Evolutionary conservation across 2,797 vertebrate species (phyloP).

Genomic region (Clarias laeviceps): DNA sequence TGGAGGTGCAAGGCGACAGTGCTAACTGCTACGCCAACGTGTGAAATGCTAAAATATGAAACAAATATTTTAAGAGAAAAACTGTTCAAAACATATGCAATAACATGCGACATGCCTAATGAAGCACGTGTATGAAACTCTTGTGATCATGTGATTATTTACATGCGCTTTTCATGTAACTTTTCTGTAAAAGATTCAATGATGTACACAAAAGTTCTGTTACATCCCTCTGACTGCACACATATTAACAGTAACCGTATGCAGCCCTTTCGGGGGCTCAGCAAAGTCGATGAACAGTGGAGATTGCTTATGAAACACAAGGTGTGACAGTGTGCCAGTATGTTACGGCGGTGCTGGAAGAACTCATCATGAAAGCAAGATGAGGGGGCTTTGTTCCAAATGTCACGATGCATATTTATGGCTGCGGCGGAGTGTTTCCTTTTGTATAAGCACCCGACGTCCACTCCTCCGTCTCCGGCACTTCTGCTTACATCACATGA

Average conservation of each 20-base stretch:
- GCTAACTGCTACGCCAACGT: no score
- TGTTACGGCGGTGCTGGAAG: slow-evolving; percentile 74
- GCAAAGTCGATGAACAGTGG: slow-evolving; percentile 75
- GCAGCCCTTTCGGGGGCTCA: slow-evolving; percentile 70
- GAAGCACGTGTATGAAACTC: not conserved
- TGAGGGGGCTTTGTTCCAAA: slow-evolving; percentile 83
- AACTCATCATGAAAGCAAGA: slow-evolving; percentile 81
- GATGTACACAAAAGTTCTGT: not conserved
- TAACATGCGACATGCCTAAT: not conserved
- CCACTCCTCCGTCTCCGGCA: slow-evolving; percentile 74
- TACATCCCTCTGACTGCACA: not conserved
- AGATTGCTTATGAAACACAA: slow-evolving; percentile 79
- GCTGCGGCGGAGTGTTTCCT: slow-evolving; percentile 74
- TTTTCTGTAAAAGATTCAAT: not conserved
- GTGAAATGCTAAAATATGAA: not conserved
- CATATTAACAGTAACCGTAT: slow-evolving; percentile 34
- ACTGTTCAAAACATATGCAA: not conserved
- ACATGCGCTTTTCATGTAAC: not conserved
- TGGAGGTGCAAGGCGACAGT: no score
- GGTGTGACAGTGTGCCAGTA: slow-evolving; percentile 79
- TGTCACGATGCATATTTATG: slow-evolving; percentile 88
- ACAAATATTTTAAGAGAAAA: not conserved
- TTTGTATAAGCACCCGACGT: slow-evolving; percentile 78
- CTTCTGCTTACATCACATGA: slow-evolving; percentile 55
- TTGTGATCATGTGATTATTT: not conserved